phyloP scores from a whole-genome alignment of 2,888 invertebrate species.

The Philhelius pedissequus region DNA sequence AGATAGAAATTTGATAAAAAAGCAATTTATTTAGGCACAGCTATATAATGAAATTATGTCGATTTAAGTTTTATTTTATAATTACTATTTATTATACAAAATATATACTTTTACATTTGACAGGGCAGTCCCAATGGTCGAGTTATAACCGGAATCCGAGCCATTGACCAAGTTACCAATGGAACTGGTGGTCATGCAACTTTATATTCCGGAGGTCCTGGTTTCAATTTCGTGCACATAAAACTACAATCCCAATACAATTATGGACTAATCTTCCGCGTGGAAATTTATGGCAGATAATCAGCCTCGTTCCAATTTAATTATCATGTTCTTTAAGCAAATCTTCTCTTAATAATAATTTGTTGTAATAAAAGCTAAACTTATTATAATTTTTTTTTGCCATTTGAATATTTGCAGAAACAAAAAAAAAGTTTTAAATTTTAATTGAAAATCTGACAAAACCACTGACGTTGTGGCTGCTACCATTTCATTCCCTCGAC shows the following conservation, averaged over 20 bases:
- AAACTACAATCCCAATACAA: conserved; percentile 76
- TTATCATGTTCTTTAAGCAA: conserved; percentile 5
- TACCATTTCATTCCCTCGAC: neutral
- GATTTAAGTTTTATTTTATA: too few species aligned
- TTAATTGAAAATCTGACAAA: conserved; percentile 49
- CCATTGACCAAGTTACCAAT: conserved; percentile 76
- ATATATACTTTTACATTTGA: too few species aligned
- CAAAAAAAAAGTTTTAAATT: neutral
- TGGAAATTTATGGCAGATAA: conserved; percentile 75
- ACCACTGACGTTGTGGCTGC: neutral
- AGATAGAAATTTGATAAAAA: too few species aligned
- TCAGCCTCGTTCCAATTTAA: too few species aligned
- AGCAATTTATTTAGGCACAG: too few species aligned
- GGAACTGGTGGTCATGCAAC: too few species aligned
- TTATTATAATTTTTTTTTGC: neutral
- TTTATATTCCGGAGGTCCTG: too few species aligned
- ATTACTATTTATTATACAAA: too few species aligned
- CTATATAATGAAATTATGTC: too few species aligned
- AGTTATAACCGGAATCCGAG: conserved; percentile 75
- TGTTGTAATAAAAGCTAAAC: conserved; percentile 8
- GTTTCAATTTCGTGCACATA: conserved; percentile 76
- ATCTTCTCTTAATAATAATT: conserved; percentile 16
- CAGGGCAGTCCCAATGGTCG: conserved; percentile 69
- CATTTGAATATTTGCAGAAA: neutral
- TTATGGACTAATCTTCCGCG: conserved; percentile 72